Evolutionary conservation across 1,140 invertebrate species (phyloP).

Genomic region (Archivesica marissinica): DNA sequence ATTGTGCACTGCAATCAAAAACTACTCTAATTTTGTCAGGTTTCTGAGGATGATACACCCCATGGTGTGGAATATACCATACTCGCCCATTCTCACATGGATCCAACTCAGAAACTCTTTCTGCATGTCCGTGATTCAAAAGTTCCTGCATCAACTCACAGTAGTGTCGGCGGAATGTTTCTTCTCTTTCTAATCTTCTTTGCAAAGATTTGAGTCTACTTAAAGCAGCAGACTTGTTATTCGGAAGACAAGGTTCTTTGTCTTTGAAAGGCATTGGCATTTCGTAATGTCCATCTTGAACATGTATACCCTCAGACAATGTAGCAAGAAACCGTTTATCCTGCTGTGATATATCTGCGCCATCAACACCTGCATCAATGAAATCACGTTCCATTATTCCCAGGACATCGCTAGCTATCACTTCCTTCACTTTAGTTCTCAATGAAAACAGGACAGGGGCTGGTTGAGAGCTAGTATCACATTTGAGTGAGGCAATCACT

Average conservation of each 20-base stretch:
- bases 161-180: slow-evolving; percentile 40
- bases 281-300: neutral
- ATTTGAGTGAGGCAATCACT: neutral
- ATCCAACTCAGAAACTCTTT: slow-evolving; percentile 19
- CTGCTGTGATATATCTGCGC: neutral
- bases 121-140: slow-evolving; percentile 41
- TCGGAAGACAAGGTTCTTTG: neutral
- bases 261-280: slow-evolving; percentile 19
- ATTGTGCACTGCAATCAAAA: slow-evolving; percentile 67
- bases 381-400: neutral
- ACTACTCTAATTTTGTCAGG: slow-evolving; percentile 66
- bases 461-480: neutral
- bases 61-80: slow-evolving; percentile 72
- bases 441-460: neutral
- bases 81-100: neutral
- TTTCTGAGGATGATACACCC: slow-evolving; percentile 62
- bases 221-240: slow-evolving; percentile 47
- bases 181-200: slow-evolving; percentile 1
- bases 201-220: slow-evolving; percentile 13
- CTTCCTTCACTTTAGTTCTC: neutral
- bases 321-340: slow-evolving; percentile 11
- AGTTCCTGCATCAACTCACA: neutral
- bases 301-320: neutral
- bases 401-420: neutral
- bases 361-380: neutral